Evolutionary conservation across 1,140 invertebrate genomes (phyloP), one percentile per base, ranked within the genome.

Genomic region (Teleogryllus occipitalis): DNA sequence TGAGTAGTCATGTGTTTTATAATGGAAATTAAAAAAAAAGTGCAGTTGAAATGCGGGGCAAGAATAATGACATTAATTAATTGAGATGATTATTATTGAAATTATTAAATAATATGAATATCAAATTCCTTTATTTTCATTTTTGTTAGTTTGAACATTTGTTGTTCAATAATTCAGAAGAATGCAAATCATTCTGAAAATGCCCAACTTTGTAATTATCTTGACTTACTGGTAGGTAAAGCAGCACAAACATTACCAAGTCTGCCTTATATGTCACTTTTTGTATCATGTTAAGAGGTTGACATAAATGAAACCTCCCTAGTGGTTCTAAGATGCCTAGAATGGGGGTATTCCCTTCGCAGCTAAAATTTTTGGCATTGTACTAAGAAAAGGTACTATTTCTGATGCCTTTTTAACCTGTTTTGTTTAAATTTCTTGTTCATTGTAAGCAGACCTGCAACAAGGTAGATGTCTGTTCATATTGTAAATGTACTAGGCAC

Each of bases 311-410:
- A 14, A 14, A 10, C 54, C 54, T 65, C 54, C 18, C 18, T 65
- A 65, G 18, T 65, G 54, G 54, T 65, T 65, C 54, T 65, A 65
- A 65, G 54, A 65, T 65, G 54, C 54, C 54, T 65, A 65, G 54
- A 14, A 18, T 14, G 54, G 54, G 54, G 7, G 54, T 18, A 14
- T 7, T 65, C 18, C 54, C 54, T 18, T 65, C 18, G 7, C 18
- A 14, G 18, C 54, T 65, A 65, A 14, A 2, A 65, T 65, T 14
- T 14, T 65, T 65, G 54, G 54, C 54, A 14, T 65, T 65, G 54
- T 65, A 65, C 54, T 65, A 14, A 10, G 10, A 7, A 18, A 65
- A 65, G 54, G 54, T 65, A 14, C 54, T 65, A 65, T 65, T 65
- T 65, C 54, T 65, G 54, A 65, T 65, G 54, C 54, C 54, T 14